These are phyloP conservation scores for Enteromius unitaeniatus DNA, from an alignment of 2,797 vertebrate species.

Conservation along the genomic window DNA sequence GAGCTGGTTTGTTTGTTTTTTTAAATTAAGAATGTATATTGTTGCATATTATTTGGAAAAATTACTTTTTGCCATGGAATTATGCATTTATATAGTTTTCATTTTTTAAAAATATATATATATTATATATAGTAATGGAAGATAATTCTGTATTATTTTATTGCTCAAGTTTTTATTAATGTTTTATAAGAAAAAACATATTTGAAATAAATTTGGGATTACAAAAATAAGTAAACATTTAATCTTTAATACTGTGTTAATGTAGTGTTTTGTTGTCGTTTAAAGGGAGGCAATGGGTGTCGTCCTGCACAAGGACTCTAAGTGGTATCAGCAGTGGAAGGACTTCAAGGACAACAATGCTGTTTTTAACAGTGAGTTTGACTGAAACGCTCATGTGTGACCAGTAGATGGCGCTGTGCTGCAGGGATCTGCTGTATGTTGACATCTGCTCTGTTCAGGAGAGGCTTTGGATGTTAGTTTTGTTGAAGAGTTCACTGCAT, in stretches of 20 bases:
- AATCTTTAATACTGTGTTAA: neutral
- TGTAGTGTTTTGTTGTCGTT: neutral
- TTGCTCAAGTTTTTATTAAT: neutral
- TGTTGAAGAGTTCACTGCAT: neutral
- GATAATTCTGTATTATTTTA: neutral
- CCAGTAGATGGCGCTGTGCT: slow-evolving; percentile 61
- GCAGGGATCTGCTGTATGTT: neutral
- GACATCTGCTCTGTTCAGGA: neutral
- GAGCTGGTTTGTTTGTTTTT: neutral
- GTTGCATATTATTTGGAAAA: neutral
- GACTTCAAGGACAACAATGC: slow-evolving; percentile 97
- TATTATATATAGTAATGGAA: too few species aligned
- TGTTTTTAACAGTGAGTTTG: slow-evolving; percentile 91
- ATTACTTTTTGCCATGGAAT: neutral
- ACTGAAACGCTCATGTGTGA: neutral
- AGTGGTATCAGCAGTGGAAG: slow-evolving; percentile 98
- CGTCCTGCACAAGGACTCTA: slow-evolving; percentile 97
- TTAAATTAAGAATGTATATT: neutral
- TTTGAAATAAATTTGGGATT: neutral
- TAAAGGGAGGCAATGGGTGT: slow-evolving; percentile 89
- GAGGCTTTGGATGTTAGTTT: neutral
- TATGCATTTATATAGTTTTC: neutral
- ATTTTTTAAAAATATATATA: too few species aligned
- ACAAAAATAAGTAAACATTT: neutral
- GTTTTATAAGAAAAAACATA: neutral